phyloP scores from a whole-genome alignment of 2,888 invertebrate genomes.

The Macroteleia sp. region DNA sequence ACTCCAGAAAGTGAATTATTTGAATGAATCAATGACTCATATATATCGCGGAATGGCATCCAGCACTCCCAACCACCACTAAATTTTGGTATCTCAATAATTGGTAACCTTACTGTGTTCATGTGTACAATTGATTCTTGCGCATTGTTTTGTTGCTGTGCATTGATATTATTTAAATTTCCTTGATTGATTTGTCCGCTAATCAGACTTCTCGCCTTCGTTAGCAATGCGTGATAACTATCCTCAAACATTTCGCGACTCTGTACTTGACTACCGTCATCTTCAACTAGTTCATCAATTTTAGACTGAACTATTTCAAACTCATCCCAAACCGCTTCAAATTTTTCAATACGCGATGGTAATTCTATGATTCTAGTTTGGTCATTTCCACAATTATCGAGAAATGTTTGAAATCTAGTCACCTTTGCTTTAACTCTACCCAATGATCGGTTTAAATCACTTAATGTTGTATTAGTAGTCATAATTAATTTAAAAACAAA shows the following conservation, averaged over 20 bases:
- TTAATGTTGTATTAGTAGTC: too few species aligned
- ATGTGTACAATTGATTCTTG: too few species aligned
- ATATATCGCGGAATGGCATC: neutral
- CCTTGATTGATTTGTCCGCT: neutral
- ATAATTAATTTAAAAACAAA: too few species aligned
- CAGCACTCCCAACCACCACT: neutral
- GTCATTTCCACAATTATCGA: too few species aligned
- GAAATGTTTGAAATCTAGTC: too few species aligned
- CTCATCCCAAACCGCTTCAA: neutral
- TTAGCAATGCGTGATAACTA: neutral
- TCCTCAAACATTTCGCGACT: neutral
- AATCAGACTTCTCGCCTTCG: neutral
- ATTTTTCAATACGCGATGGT: neutral
- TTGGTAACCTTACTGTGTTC: neutral
- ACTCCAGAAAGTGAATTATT: neutral
- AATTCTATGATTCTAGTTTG: too few species aligned
- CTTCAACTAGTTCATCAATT: neutral
- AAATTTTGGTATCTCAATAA: slow-evolving; percentile 4
- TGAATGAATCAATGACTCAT: neutral
- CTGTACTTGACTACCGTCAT: too few species aligned
- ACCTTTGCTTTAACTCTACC: too few species aligned
- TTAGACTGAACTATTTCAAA: neutral
- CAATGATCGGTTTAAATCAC: too few species aligned
- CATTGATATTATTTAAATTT: too few species aligned
- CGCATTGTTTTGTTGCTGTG: too few species aligned